Evolutionary conservation across 2,113 vertebrate genomes (phyloP).

Genomic region (Oryzias woworae): DNA sequence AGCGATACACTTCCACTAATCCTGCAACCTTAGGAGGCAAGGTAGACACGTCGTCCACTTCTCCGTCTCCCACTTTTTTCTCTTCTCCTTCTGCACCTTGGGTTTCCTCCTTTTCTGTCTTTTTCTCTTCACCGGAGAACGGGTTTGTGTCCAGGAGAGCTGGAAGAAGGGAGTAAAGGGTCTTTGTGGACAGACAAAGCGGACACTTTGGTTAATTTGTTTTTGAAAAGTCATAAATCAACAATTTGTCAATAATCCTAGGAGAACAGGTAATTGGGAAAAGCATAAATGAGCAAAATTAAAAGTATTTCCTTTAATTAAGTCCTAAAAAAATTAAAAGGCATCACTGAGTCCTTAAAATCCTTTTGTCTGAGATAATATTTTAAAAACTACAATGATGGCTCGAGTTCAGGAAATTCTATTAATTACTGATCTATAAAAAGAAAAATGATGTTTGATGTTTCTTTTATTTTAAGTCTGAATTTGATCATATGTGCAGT

Average conservation of each 20-base stretch:
- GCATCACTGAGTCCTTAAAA: too few relatives aligned
- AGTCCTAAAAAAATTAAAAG: too few relatives aligned
- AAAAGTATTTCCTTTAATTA: background rate
- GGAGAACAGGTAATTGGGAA: background rate
- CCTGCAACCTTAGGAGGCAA: slow-evolving; percentile 84
- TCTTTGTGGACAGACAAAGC: slow-evolving; percentile 70
- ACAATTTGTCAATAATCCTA: background rate
- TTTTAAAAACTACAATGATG: too few relatives aligned
- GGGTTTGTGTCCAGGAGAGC: slow-evolving; percentile 90
- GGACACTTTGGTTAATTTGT: slow-evolving; percentile 5
- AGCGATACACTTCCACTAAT: slow-evolving; percentile 86
- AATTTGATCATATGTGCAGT: too few relatives aligned
- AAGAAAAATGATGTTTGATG: too few relatives aligned
- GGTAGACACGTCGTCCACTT: slow-evolving; percentile 74
- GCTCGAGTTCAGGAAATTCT: too few relatives aligned
- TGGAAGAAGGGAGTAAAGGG: slow-evolving; percentile 89
- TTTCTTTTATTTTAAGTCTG: too few relatives aligned
- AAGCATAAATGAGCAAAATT: background rate
- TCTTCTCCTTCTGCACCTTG: slow-evolving; percentile 48
- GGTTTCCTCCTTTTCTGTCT: slow-evolving; percentile 63
- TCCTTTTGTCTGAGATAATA: too few relatives aligned
- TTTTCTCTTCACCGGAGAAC: slow-evolving; percentile 80
- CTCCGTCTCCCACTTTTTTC: slow-evolving; percentile 50
- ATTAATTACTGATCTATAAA: too few relatives aligned
- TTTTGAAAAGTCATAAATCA: background rate